Percentiles rank a stretch among this genome's conserved stretches.
Evolutionary conservation across 1,140 invertebrate genomes (phyloP).

Genomic region (Zaprionus nigranus): DNA sequence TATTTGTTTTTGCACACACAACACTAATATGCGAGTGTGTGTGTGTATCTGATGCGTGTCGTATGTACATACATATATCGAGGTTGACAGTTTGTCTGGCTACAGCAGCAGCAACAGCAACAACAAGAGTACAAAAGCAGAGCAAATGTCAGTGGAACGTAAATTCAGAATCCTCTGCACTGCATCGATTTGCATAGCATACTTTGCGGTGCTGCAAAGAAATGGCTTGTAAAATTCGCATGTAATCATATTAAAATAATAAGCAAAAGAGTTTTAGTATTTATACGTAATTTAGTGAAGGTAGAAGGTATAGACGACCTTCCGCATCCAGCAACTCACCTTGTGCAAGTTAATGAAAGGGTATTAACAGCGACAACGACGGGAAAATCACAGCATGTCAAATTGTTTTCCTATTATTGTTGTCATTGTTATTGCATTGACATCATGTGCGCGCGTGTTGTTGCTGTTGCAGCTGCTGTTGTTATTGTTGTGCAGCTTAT

Average conservation of each 20-base stretch:
- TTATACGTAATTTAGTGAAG: too few relatives aligned
- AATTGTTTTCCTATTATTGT: conserved; percentile 81
- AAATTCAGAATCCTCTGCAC: background rate
- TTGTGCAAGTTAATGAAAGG: conserved; percentile 4
- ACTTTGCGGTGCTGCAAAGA: background rate
- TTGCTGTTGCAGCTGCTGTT: conserved; percentile 32
- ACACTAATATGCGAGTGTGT: conserved; percentile 54
- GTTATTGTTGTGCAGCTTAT: conserved; percentile 66
- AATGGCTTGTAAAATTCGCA: background rate
- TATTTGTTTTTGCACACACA: conserved; percentile 70
- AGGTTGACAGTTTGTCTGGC: conserved; percentile 49
- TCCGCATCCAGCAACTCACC: background rate
- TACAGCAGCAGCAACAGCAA: conserved; percentile 21
- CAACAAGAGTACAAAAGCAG: conserved; percentile 5
- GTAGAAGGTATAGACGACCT: too few relatives aligned
- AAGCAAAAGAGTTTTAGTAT: too few relatives aligned
- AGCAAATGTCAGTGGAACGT: background rate
- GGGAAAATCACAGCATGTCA: conserved; percentile 76
- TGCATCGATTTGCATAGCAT: background rate
- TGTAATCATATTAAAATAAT: background rate
- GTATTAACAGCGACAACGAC: conserved; percentile 26
- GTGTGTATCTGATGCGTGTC: conserved; percentile 21
- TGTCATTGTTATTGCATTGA: conserved; percentile 67
- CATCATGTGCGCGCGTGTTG: conserved; percentile 36
- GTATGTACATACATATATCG: conserved; percentile 12